Percentiles rank a stretch among this genome's conserved stretches.
phyloP scores from a whole-genome alignment of 1,140 invertebrate species.

The Trichogramma pretiosum region DNA sequence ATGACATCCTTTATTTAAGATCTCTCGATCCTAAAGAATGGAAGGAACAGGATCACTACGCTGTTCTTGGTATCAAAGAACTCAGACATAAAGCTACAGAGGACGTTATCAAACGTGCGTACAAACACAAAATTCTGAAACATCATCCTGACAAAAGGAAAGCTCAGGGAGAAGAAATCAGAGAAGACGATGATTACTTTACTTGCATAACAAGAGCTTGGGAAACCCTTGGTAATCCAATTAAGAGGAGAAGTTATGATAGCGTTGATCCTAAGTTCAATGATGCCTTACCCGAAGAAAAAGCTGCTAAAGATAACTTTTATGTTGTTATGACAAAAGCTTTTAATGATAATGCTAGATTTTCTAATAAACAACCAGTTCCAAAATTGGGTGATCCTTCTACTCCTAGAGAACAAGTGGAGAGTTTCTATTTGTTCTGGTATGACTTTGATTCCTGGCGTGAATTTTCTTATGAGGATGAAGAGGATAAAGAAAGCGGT shows the following conservation, averaged over 20 bases:
- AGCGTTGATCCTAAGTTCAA: conserved; percentile 93
- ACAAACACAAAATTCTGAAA: conserved; percentile 78
- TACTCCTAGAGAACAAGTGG: conserved; percentile 63
- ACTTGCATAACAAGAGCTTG: conserved; percentile 98
- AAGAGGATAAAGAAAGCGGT: conserved; percentile 97
- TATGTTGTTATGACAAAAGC: conserved; percentile 69
- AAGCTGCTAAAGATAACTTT: conserved; percentile 75
- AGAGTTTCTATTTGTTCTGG: conserved; percentile 86
- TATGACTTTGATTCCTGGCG: conserved; percentile 98
- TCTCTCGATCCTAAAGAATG: conserved; percentile 92
- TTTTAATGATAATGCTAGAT: conserved; percentile 81
- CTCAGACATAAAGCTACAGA: conserved; percentile 74
- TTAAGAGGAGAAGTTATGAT: conserved; percentile 84
- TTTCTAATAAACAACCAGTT: conserved; percentile 83
- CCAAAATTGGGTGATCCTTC: conserved; percentile 74
- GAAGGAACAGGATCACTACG: conserved; percentile 97
- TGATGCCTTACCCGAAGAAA: conserved; percentile 70
- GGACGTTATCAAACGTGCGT: conserved; percentile 87
- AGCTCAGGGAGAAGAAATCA: conserved; percentile 74
- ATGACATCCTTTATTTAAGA: conserved; percentile 76
- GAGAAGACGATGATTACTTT: conserved; percentile 89
- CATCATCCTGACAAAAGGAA: conserved; percentile 98
- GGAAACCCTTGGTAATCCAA: conserved; percentile 76
- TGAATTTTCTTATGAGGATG: conserved; percentile 98
- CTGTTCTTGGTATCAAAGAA: conserved; percentile 79